phyloP scores from a whole-genome alignment of 1,140 invertebrate species.

The Brachionus paranguensis region DNA sequence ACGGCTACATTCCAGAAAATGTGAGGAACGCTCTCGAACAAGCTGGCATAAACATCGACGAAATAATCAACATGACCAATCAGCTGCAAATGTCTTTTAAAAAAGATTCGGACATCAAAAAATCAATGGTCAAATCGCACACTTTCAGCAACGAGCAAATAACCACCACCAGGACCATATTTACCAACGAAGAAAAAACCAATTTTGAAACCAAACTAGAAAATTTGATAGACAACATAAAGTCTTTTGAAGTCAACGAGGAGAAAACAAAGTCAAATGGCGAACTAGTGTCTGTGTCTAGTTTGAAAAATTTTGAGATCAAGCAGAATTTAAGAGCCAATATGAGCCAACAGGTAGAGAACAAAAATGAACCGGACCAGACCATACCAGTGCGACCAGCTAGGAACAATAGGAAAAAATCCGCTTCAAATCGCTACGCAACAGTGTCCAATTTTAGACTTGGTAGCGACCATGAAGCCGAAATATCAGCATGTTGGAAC shows the following conservation, averaged over 20 bases:
- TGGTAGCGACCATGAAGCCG: background rate
- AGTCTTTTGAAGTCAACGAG: background rate
- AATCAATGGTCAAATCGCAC: background rate
- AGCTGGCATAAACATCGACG: conserved; percentile 27
- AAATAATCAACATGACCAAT: conserved; percentile 24
- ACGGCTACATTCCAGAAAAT: conserved; percentile 24
- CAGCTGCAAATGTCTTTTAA: background rate
- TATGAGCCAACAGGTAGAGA: background rate
- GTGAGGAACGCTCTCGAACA: conserved; percentile 27
- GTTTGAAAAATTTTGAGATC: background rate
- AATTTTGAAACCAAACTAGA: background rate
- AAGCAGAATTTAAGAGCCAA: conserved; percentile 14
- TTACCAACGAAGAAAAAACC: background rate
- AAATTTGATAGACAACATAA: background rate
- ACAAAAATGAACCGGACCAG: background rate
- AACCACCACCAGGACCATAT: background rate
- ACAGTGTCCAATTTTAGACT: conserved; percentile 9
- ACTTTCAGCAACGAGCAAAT: background rate
- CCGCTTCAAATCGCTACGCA: background rate
- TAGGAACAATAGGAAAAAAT: background rate
- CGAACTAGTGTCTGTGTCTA: background rate
- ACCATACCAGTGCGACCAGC: background rate
- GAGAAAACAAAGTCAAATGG: background rate
- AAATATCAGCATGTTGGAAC: background rate
- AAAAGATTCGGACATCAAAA: background rate